A percentile compares a stretch with the other conserved stretches of the same genome.
phyloP scores from a whole-genome alignment of 2,797 vertebrate species.

The Emydoidea blandingii region DNA sequence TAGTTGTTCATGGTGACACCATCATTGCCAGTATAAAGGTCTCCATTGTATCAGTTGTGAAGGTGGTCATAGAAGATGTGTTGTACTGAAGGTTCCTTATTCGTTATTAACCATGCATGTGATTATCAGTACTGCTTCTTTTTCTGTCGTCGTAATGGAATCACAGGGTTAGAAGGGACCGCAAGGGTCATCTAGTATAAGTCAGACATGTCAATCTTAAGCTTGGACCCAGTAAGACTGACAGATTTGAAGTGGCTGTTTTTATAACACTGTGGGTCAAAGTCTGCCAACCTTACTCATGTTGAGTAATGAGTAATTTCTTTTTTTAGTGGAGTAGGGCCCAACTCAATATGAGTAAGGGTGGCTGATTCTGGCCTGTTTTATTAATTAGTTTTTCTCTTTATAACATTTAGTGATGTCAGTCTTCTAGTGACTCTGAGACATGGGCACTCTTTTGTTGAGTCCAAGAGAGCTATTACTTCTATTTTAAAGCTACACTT shows the following conservation, averaged over 20 bases:
- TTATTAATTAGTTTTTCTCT: neutral
- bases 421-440: neutral
- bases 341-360: neutral
- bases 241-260: neutral
- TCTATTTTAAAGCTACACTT: neutral
- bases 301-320: neutral
- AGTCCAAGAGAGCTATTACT: neutral
- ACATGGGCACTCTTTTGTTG: neutral
- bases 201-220: neutral
- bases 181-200: neutral
- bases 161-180: neutral
- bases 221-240: neutral
- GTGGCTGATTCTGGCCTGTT: neutral
- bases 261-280: neutral
- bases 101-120: neutral
- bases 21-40: neutral
- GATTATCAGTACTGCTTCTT: neutral
- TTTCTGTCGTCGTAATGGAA: neutral
- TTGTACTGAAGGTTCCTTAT: neutral
- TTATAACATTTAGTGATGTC: neutral
- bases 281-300: neutral
- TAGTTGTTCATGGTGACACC: neutral
- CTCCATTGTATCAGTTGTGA: neutral
- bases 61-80: neutral
- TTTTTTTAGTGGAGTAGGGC: neutral